These are phyloP conservation scores for Drosophila bunnanda DNA, from an alignment of 2,888 invertebrate species.

Conservation along the genomic window DNA sequence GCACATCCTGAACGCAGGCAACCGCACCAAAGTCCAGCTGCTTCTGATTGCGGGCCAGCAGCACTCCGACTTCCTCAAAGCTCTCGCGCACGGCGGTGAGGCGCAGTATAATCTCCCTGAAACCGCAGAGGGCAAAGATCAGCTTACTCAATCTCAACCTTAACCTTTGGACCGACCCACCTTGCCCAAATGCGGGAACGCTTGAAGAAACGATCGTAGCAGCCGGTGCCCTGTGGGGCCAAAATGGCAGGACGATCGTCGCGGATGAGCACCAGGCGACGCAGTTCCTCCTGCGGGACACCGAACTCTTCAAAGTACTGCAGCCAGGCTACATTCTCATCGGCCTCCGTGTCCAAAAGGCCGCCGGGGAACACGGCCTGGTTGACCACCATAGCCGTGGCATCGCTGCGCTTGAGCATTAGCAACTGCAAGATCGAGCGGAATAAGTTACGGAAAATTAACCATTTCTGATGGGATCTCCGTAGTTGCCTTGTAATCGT, in stretches of 20 bases:
- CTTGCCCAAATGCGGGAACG: slow-evolving; percentile 70
- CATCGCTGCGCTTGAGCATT: slow-evolving; percentile 88
- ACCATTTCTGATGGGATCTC: background rate
- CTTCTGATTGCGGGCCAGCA: slow-evolving; percentile 87
- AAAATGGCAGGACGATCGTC: slow-evolving; percentile 85
- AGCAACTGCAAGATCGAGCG: slow-evolving; percentile 70
- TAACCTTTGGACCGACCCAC: slow-evolving; percentile 62
- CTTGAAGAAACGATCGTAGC: slow-evolving; percentile 81
- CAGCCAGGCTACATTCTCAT: slow-evolving; percentile 90
- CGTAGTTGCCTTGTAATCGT: slow-evolving; percentile 64
- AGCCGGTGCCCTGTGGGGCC: slow-evolving; percentile 84
- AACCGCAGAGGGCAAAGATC: slow-evolving; percentile 40
- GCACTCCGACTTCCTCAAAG: slow-evolving; percentile 94
- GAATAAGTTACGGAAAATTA: background rate
- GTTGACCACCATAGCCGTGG: slow-evolving; percentile 90
- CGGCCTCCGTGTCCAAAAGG: slow-evolving; percentile 86
- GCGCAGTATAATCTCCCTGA: slow-evolving; percentile 89
- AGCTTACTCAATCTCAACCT: slow-evolving; percentile 31
- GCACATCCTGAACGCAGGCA: slow-evolving; percentile 78
- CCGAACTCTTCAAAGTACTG: slow-evolving; percentile 88
- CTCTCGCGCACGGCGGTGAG: slow-evolving; percentile 95
- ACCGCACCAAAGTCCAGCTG: slow-evolving; percentile 84
- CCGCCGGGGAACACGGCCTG: slow-evolving; percentile 95
- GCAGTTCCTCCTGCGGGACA: slow-evolving; percentile 86
- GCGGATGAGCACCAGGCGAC: slow-evolving; percentile 72